Percentiles rank a stretch among this genome's conserved stretches.
phyloP scores from a whole-genome alignment of 2,888 invertebrate genomes.

The Apantesis nais region DNA sequence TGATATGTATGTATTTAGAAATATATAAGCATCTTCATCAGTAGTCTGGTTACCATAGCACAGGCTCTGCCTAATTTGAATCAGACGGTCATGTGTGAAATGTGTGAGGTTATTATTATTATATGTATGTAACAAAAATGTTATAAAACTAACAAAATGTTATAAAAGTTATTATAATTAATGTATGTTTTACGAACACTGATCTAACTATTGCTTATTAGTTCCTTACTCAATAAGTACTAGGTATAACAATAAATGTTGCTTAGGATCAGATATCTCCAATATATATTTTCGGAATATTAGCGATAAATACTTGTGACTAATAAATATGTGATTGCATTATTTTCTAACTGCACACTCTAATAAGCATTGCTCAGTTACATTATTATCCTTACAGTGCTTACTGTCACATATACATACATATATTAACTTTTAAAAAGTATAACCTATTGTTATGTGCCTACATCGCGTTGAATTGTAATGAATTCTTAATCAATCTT shows the following conservation, averaged over 20 bases:
- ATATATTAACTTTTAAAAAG: no score
- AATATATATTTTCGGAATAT: not conserved
- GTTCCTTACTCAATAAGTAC: not conserved
- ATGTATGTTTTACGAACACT: not conserved
- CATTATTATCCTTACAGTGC: no score
- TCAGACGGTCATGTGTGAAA: no score
- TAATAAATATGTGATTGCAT: not conserved
- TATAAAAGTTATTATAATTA: not conserved
- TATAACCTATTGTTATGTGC: no score
- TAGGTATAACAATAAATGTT: not conserved
- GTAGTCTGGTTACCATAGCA: no score
- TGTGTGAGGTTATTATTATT: no score
- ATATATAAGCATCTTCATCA: no score
- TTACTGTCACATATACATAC: no score
- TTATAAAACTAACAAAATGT: not conserved
- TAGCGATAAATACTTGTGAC: not conserved
- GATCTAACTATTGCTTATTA: not conserved
- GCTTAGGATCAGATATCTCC: not conserved
- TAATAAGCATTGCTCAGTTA: not conserved
- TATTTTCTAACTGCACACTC: not conserved
- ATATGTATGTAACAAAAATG: not conserved
- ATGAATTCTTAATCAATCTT: no score
- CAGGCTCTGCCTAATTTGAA: no score
- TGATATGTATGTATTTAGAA: no score
- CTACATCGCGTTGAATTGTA: no score